Percentiles rank a stretch among this genome's conserved stretches.
phyloP scores from a whole-genome alignment of 2,888 invertebrate species.

The Steinernema scapterisci region DNA sequence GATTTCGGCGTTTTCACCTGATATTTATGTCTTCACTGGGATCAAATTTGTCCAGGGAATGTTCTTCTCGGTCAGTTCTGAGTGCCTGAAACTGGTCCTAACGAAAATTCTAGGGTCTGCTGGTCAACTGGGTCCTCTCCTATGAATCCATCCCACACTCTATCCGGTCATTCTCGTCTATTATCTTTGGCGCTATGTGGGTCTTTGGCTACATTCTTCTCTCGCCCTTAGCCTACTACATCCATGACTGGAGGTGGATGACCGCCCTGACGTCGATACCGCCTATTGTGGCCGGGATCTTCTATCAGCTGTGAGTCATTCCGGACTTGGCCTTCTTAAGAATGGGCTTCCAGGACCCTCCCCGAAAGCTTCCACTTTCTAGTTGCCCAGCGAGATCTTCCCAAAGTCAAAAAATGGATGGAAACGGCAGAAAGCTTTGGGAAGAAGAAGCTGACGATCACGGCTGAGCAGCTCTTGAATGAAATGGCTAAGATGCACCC shows the following conservation, averaged over 20 bases:
- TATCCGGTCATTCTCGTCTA: conserved; percentile 57
- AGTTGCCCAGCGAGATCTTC: conserved; percentile 40
- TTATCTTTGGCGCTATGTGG: conserved; percentile 57
- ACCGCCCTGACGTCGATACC: conserved; percentile 44
- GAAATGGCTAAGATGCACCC: neutral
- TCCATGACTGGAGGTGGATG: conserved; percentile 49
- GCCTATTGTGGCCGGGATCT: conserved; percentile 40
- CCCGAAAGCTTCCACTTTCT: conserved; percentile 54
- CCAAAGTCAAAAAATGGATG: conserved; percentile 47
- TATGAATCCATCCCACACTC: conserved; percentile 56
- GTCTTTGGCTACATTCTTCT: conserved; percentile 55
- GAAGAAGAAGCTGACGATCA: neutral
- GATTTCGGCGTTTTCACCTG: conserved; percentile 75
- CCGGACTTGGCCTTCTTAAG: no score
- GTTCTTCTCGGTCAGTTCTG: conserved; percentile 75
- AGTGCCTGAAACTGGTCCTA: conserved; percentile 18
- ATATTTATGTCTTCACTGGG: conserved; percentile 76
- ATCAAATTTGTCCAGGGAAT: conserved; percentile 77
- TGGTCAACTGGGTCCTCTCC: conserved; percentile 56
- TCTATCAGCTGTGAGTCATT: conserved; percentile 45
- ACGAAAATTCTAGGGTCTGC: conserved; percentile 39
- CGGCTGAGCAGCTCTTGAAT: neutral
- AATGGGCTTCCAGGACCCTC: conserved; percentile 47
- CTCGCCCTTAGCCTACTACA: conserved; percentile 47
- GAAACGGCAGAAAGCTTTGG: conserved; percentile 37